Percentiles rank a stretch among this genome's conserved stretches.
phyloP scores from a whole-genome alignment of 2,797 vertebrate genomes.

The Lerista edwardsae region DNA sequence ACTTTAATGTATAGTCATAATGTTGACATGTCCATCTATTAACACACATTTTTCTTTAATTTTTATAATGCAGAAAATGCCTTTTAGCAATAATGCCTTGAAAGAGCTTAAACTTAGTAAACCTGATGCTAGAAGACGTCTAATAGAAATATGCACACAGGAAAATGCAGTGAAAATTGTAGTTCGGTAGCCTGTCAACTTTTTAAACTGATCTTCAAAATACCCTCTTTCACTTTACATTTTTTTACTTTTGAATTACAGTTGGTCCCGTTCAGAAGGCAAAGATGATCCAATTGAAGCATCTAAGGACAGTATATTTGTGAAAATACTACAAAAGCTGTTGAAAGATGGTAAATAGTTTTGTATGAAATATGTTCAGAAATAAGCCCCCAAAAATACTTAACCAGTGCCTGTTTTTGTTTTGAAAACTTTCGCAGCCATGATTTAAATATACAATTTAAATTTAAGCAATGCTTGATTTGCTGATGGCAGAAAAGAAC shows the following conservation, averaged over 20 bases:
- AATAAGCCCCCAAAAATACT: not conserved
- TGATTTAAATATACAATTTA: not conserved
- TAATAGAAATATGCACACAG: not conserved
- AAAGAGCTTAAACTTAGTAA: slow-evolving; percentile 5
- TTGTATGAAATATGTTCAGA: slow-evolving; percentile 23
- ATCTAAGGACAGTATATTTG: slow-evolving; percentile 92
- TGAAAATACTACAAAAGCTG: slow-evolving; percentile 93
- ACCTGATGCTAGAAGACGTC: slow-evolving; percentile 1
- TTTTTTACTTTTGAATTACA: slow-evolving; percentile 65
- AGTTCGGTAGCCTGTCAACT: not conserved
- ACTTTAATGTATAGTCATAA: not conserved
- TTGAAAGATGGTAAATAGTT: slow-evolving; percentile 87
- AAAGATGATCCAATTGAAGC: slow-evolving; percentile 92
- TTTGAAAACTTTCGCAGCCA: not conserved
- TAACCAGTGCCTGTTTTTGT: not conserved
- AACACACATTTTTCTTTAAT: not conserved
- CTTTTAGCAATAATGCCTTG: not conserved
- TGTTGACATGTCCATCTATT: not conserved
- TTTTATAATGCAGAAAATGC: not conserved
- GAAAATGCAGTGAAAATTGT: not conserved
- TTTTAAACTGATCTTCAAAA: not conserved
- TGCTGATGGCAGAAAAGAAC: not conserved
- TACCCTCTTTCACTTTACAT: not conserved
- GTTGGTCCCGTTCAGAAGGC: slow-evolving; percentile 88
- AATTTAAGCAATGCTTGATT: not conserved